phyloP scores from a whole-genome alignment of 1,140 invertebrate genomes.

The Thaumetopoea pityocampa region DNA sequence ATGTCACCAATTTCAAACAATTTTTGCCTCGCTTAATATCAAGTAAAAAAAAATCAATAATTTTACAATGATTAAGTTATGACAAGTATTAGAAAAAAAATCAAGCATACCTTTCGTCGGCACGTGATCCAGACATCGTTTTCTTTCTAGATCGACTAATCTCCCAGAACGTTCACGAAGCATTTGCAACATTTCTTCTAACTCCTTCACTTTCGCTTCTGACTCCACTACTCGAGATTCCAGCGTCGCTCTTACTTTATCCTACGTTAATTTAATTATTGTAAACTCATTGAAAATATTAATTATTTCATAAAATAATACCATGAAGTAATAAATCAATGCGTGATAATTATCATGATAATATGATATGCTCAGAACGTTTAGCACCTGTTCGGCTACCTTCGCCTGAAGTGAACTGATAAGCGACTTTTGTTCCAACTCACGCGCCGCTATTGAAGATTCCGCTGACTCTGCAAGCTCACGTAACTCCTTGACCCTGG shows the following conservation, averaged over 20 bases:
- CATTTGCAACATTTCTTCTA: slow-evolving; percentile 36
- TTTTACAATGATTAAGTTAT: no score
- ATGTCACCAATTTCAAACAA: no score
- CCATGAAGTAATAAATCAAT: slow-evolving; percentile 6
- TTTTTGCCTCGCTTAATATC: no score
- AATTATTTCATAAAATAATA: no score
- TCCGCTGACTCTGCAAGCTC: slow-evolving; percentile 40
- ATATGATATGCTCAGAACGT: slow-evolving; percentile 7
- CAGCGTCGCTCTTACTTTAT: slow-evolving; percentile 31
- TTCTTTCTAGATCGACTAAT: slow-evolving; percentile 50
- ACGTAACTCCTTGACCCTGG: slow-evolving; percentile 56
- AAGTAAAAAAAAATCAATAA: no score
- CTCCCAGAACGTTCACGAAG: slow-evolving; percentile 44
- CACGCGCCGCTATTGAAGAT: slow-evolving; percentile 18
- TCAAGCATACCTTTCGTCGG: slow-evolving; percentile 53
- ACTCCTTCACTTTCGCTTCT: slow-evolving; percentile 41
- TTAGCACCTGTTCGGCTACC: slow-evolving; percentile 56
- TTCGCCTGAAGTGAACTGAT: slow-evolving; percentile 45
- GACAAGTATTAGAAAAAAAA: no score
- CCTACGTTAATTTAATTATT: no score
- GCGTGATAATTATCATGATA: slow-evolving; percentile 19
- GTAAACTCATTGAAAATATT: no score
- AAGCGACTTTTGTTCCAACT: slow-evolving; percentile 29
- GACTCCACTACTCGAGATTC: slow-evolving; percentile 33
- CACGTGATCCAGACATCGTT: slow-evolving; percentile 45